Evolutionary conservation across 2,888 invertebrate species (phyloP), one percentile per base, ranked within the genome.

Genomic region (Drosophila testacea): DNA sequence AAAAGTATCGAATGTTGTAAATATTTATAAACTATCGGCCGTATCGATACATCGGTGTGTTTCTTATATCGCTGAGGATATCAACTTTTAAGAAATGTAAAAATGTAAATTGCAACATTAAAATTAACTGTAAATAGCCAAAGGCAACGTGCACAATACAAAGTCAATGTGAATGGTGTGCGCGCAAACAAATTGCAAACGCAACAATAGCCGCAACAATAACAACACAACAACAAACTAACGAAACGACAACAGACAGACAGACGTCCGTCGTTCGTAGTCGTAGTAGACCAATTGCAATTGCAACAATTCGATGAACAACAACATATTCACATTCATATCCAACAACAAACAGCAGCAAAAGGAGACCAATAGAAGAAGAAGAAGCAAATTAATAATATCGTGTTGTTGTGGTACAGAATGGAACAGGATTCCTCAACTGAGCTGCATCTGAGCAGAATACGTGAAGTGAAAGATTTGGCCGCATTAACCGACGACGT

Each of bases 351-450:
- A 22, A 22, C 22, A 73, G 59, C 70, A 68, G 52, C 65, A 63
- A 41, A 27, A 66, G 48, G 56, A 62, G 71, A 69, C 65, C 47
- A 56, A 72, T 46, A 81, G 67, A 57, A 70, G 67, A 60, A 70
- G 67, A 61, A 70, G 72, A 69, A 83, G 88, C 79, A 73, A 65
- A 75, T 60, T 77, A 48, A 50, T 62, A 50, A 52, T 62, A 59
- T 67, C 61, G 69, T 59, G 61, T 62, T 79, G 77, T 81, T 65
- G 68, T 73, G 69, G 78, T 79, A 79, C 83, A 85, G 83, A 77
- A 91, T 91, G 91, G 91, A 91, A 88, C 90, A 91, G 86, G 91
- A 91, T 82, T 90, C 91, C 79, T 62, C 83, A 59, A 83, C 89
- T 71, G 91, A 91, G 67, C 83, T 91, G 89, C 91, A 91, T 85